Evolutionary conservation across 2,113 vertebrate species (phyloP).

Genomic region (Thoracochromis brauschi): DNA sequence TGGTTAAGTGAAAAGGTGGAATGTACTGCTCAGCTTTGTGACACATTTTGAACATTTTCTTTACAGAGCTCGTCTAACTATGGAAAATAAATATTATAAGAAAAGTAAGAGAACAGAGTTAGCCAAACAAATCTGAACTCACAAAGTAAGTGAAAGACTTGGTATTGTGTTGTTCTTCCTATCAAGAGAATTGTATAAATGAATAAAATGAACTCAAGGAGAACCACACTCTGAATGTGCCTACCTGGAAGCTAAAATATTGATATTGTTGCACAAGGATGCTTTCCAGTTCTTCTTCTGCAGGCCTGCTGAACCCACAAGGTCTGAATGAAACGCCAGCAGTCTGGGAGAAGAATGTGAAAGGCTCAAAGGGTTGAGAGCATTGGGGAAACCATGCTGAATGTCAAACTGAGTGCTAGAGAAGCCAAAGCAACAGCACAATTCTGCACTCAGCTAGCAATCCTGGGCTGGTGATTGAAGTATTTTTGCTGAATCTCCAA

Average conservation of each 20-base stretch:
- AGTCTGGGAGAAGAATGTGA: slow-evolving; percentile 26
- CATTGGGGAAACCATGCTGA: slow-evolving; percentile 44
- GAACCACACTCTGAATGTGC: background rate
- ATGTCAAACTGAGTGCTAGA: slow-evolving; percentile 57
- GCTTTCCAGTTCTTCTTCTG: background rate
- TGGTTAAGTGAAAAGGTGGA: background rate
- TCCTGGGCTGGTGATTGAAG: background rate
- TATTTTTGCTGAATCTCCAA: background rate
- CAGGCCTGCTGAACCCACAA: slow-evolving; percentile 19
- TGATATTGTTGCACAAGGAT: background rate
- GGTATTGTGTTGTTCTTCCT: background rate
- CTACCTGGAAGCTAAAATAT: slow-evolving; percentile 32
- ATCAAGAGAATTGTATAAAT: background rate
- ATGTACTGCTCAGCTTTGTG: background rate
- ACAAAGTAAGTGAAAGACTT: background rate
- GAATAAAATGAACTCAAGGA: background rate
- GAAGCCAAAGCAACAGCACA: slow-evolving; percentile 2
- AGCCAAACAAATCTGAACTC: background rate
- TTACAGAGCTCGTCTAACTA: background rate
- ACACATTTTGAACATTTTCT: background rate
- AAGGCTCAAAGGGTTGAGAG: slow-evolving; percentile 20
- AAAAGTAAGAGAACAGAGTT: background rate
- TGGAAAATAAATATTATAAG: background rate
- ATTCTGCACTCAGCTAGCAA: background rate
- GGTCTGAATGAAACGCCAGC: slow-evolving; percentile 35